A percentile compares a stretch with the other conserved stretches of the same genome.
Evolutionary conservation across 2,888 invertebrate genomes (phyloP).

Genomic region (Drosophila infuscata): DNA sequence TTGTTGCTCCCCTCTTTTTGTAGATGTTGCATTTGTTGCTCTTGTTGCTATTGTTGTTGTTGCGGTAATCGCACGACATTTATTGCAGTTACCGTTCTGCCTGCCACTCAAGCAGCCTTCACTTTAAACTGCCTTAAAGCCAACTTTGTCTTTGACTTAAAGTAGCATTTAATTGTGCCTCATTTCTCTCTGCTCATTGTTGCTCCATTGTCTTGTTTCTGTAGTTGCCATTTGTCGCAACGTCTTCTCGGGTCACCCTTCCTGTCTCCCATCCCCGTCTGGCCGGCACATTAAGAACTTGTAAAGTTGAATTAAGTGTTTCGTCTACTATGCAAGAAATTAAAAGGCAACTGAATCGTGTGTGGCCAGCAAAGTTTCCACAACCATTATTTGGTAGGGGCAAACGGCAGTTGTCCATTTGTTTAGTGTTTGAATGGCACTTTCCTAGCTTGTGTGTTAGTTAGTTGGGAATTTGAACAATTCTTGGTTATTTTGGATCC

Average conservation of each 20-base stretch:
- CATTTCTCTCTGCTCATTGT: slow-evolving; percentile 17
- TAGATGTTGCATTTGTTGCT: slow-evolving; percentile 31
- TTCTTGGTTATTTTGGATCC: background rate
- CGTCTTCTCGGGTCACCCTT: slow-evolving; percentile 30
- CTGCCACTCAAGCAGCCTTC: slow-evolving; percentile 35
- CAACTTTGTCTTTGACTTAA: slow-evolving; percentile 17
- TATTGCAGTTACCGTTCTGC: slow-evolving; percentile 65
- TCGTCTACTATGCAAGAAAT: slow-evolving; percentile 72
- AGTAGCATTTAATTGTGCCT: slow-evolving; percentile 65
- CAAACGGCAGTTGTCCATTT: background rate
- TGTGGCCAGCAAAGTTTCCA: slow-evolving; percentile 60
- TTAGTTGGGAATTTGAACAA: background rate
- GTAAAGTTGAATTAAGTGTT: slow-evolving; percentile 79
- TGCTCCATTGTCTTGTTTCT: slow-evolving; percentile 56
- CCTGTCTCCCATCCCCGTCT: slow-evolving; percentile 37
- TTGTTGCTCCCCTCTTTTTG: slow-evolving; percentile 22
- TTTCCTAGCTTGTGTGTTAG: background rate
- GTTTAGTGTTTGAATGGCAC: background rate
- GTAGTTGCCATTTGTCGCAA: slow-evolving; percentile 73
- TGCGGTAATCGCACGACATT: slow-evolving; percentile 75
- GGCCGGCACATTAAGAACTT: slow-evolving; percentile 77
- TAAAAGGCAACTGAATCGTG: slow-evolving; percentile 61
- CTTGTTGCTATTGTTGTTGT: slow-evolving; percentile 47
- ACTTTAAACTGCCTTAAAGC: slow-evolving; percentile 59
- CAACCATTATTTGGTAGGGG: slow-evolving; percentile 21